Conservation (phyloP, 1,140 invertebrate genomes). For the Tetramorium alpestre region DNA sequence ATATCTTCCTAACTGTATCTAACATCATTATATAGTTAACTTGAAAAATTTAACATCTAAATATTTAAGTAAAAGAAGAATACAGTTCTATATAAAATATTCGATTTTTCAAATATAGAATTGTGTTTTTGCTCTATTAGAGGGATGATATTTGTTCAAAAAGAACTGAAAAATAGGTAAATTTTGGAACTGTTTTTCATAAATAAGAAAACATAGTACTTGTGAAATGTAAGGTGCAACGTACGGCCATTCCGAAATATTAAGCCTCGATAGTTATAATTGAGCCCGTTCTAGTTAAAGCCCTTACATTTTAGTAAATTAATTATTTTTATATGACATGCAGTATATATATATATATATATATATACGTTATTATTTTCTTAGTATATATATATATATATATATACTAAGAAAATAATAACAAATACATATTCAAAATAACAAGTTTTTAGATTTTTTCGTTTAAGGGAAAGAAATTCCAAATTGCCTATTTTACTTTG, state of each 20-base stretch:
- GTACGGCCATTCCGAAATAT: too few species aligned
- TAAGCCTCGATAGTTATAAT: too few species aligned
- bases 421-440: neutral
- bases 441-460: neutral
- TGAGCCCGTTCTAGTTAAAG: too few species aligned
- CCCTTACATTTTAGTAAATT: too few species aligned
- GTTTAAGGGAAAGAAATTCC: too few species aligned
- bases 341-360: too few species aligned
- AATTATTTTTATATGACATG: too few species aligned
- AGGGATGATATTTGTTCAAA: neutral
- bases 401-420: neutral
- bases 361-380: too few species aligned
- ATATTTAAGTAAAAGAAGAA: neutral
- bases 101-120: neutral
- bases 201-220: too few species aligned
- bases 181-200: neutral
- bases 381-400: too few species aligned
- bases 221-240: too few species aligned
- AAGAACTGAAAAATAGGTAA: neutral
- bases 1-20: neutral
- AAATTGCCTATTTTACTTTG: too few species aligned
- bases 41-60: neutral
- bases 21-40: neutral
- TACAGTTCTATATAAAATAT: neutral
- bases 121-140: neutral